These are phyloP conservation scores for Nothoprocta perdicaria DNA, from an alignment of 2,113 vertebrate species.

Conservation along the genomic window DNA sequence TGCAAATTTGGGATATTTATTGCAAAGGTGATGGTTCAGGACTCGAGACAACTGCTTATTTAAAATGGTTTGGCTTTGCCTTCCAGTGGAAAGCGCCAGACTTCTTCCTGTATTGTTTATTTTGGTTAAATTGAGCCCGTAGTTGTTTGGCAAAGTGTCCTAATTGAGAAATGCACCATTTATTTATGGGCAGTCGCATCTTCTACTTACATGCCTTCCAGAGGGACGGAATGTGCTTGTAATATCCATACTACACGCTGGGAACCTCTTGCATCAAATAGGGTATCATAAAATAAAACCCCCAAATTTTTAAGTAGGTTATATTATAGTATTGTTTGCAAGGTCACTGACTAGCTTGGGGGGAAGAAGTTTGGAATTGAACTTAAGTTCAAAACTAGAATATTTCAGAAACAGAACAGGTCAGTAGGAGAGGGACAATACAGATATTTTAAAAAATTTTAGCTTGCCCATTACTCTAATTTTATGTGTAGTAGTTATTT, in stretches of 20 bases:
- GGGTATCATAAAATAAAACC: not conserved
- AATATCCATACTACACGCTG: not conserved
- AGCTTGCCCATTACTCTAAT: not conserved
- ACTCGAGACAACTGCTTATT: not conserved
- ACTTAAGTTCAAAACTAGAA: not conserved
- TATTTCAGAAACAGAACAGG: not conserved
- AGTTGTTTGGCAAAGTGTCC: not conserved
- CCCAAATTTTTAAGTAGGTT: not conserved
- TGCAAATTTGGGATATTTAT: not conserved
- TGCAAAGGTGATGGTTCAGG: not conserved
- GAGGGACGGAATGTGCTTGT: not conserved
- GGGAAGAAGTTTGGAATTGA: not conserved
- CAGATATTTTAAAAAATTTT: not conserved
- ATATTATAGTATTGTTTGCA: not conserved
- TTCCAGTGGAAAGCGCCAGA: not conserved
- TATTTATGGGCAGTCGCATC: not conserved
- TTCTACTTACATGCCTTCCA: not conserved
- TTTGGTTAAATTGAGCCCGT: not conserved
- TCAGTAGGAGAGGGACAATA: not conserved
- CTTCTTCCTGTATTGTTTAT: not conserved
- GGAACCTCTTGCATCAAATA: not conserved
- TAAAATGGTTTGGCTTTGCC: not conserved
- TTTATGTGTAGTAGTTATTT: not conserved
- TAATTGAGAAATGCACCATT: not conserved
- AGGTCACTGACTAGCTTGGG: not conserved